Evolutionary conservation across 1,140 invertebrate species (phyloP).

Genomic region (Drosophila rhopaloa): DNA sequence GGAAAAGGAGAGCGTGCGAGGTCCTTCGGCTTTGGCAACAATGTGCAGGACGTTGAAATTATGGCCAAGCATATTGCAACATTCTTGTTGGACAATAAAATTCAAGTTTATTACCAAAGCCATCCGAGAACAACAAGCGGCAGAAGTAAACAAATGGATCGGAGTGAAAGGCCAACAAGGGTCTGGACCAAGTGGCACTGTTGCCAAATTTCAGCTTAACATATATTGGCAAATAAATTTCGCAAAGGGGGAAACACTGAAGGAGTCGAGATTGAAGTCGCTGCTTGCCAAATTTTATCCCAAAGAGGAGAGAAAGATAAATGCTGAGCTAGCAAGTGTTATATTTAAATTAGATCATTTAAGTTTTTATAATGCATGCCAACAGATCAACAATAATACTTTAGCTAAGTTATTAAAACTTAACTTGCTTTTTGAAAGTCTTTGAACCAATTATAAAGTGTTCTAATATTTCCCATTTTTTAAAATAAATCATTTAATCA

Average conservation of each 20-base stretch:
- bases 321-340: neutral
- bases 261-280: neutral
- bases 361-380: neutral
- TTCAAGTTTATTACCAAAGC: slow-evolving; percentile 72
- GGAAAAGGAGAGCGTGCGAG: neutral
- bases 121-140: slow-evolving; percentile 26
- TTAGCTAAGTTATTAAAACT: too few relatives aligned
- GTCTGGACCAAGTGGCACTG: slow-evolving; percentile 9
- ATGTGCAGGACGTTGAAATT: slow-evolving; percentile 70
- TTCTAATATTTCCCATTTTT: too few relatives aligned
- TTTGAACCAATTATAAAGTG: too few relatives aligned
- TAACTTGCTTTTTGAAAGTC: too few relatives aligned
- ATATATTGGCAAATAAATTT: slow-evolving; percentile 21
- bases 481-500: too few relatives aligned
- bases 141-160: slow-evolving; percentile 29
- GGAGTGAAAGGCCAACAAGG: slow-evolving; percentile 38
- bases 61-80: slow-evolving; percentile 81
- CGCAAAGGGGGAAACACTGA: too few relatives aligned
- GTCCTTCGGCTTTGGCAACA: slow-evolving; percentile 53
- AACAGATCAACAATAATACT: too few relatives aligned
- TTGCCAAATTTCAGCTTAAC: slow-evolving; percentile 46
- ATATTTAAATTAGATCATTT: neutral
- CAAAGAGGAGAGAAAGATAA: neutral
- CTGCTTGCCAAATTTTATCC: slow-evolving; percentile 6
- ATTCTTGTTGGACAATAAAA: slow-evolving; percentile 82